A percentile compares a stretch with the other conserved stretches of the same genome.
These are phyloP conservation scores for Artibeus jamaicensis DNA, from an alignment of 2,797 vertebrate species.

Conservation along the genomic window DNA sequence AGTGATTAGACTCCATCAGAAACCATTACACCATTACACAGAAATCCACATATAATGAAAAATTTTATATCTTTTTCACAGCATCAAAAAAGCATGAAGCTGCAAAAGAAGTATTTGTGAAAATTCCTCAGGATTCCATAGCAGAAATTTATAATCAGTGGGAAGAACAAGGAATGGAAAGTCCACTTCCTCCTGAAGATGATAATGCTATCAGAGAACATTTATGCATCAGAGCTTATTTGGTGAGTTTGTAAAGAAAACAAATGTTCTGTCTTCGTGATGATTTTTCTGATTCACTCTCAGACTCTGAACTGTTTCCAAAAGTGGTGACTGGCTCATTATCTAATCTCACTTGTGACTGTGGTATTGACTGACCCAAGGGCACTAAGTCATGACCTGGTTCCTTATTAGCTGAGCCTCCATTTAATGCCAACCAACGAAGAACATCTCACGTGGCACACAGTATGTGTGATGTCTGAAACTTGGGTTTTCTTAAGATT, in stretches of 20 bases:
- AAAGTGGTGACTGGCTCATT: background rate
- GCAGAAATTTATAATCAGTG: constrained; percentile 94
- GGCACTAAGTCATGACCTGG: background rate
- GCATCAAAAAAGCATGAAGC: constrained; percentile 96
- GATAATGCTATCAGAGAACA: constrained; percentile 97
- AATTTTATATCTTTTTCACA: constrained; percentile 71
- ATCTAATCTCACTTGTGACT: background rate
- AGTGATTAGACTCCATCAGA: background rate
- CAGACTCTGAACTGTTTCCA: background rate
- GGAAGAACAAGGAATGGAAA: constrained; percentile 90
- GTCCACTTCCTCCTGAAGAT: constrained; percentile 90
- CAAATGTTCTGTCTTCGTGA: background rate
- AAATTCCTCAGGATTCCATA: constrained; percentile 96
- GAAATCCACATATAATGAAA: constrained; percentile 47
- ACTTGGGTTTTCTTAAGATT: background rate
- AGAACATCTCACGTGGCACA: background rate
- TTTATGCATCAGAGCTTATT: constrained; percentile 94
- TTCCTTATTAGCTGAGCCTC: background rate
- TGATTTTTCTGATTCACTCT: background rate
- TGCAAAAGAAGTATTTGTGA: constrained; percentile 95
- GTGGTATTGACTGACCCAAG: background rate
- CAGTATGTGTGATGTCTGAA: background rate
- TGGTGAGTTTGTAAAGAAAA: constrained; percentile 86
- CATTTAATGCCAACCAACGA: background rate
- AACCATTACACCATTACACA: background rate